A percentile compares a stretch with the other conserved stretches of the same genome.
phyloP scores from a whole-genome alignment of 1,140 invertebrate genomes.

The Anthonomus grandis region DNA sequence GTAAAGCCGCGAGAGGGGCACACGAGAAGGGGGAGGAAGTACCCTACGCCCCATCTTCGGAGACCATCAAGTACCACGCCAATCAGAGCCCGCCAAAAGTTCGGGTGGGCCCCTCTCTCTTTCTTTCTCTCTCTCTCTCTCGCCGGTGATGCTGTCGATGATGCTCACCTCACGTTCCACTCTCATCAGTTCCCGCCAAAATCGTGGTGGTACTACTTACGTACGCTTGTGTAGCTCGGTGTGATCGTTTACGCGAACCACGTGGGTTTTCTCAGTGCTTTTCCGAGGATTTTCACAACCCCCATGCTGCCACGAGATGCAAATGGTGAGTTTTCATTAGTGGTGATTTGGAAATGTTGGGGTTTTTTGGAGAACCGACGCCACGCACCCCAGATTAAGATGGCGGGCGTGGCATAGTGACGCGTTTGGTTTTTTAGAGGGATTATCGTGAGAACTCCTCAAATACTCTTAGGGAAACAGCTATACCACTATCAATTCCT shows the following conservation, averaged over 20 bases:
- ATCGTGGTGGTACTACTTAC: slow-evolving; percentile 16
- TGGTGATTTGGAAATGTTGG: not conserved
- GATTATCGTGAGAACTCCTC: no score
- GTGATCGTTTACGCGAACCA: no score
- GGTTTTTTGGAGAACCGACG: no score
- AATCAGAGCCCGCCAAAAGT: slow-evolving; percentile 13
- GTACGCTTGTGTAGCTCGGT: no score
- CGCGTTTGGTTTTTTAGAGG: no score
- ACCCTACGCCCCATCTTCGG: not conserved
- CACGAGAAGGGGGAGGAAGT: no score
- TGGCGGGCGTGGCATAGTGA: no score
- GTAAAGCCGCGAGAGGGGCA: no score
- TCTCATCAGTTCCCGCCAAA: slow-evolving; percentile 27
- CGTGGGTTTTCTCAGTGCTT: slow-evolving; percentile 3
- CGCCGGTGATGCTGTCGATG: no score
- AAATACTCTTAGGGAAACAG: no score
- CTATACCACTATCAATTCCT: no score
- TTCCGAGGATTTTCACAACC: not conserved
- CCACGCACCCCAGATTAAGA: no score
- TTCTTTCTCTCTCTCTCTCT: slow-evolving; percentile 16
- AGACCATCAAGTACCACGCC: not conserved
- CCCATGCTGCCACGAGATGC: slow-evolving; percentile 15
- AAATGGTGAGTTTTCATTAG: not conserved
- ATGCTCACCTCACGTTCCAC: not conserved
- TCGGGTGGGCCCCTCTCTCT: not conserved